Conservation (phyloP, 2,797 vertebrate species). For the Tokudaia muenninki region DNA sequence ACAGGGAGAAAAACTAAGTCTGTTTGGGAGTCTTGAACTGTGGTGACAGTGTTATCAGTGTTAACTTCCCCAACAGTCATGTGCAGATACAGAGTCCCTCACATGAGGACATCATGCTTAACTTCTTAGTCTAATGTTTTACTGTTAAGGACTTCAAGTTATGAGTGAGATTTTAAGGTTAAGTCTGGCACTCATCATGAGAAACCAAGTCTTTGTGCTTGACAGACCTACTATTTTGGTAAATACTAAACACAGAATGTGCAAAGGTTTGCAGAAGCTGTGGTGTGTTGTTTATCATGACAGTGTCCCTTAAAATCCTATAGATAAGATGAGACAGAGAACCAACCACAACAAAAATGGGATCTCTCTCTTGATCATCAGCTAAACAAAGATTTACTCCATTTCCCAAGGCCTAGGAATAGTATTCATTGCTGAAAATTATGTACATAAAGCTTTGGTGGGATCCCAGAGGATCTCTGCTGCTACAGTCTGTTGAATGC, state of each 20-base stretch:
- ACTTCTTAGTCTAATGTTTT: neutral
- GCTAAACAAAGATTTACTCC: neutral
- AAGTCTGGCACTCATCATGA: neutral
- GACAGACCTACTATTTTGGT: neutral
- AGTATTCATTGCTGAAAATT: neutral
- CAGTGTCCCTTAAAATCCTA: accelerated
- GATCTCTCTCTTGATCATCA: too few relatives aligned
- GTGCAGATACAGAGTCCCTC: neutral
- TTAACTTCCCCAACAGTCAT: neutral
- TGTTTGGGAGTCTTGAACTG: neutral
- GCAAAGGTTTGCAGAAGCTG: neutral
- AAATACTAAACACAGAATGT: neutral
- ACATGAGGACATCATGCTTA: neutral
- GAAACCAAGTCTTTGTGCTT: neutral
- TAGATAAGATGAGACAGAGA: neutral
- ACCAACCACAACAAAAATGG: neutral
- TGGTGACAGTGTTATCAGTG: neutral
- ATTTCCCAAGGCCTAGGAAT: neutral
- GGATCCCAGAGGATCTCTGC: neutral
- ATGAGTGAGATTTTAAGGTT: neutral
- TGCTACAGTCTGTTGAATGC: neutral
- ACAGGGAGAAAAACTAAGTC: neutral
- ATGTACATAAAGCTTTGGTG: neutral
- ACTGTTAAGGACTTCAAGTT: neutral
- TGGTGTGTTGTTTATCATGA: too few relatives aligned